Evolutionary conservation across 1,140 invertebrate species (phyloP), one percentile per base, ranked within the genome.

Genomic region (Cotesia typhae): DNA sequence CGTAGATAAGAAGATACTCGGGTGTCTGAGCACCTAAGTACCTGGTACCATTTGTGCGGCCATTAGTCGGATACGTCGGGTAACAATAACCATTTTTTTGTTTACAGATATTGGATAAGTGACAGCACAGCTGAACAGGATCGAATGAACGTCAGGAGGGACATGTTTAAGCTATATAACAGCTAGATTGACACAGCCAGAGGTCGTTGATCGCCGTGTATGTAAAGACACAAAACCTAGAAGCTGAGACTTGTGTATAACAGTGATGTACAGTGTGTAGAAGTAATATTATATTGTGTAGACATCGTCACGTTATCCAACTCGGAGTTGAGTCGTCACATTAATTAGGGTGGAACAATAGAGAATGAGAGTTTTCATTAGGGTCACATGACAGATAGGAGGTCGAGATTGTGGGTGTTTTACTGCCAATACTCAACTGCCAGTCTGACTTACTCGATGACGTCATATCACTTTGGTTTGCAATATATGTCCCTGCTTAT

Each of bases 321-420:
- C 63, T 51, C 47, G 9, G 37, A 41, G 41, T 63, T 69, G 28
- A 64, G 38, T 67, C 41, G 51, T 67, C 47, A 75, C 78, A 84
- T 84, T 84, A 85, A 85, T 85, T 84, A 83, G 82, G 84, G 81
- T 85, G 82, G 82, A 85, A 85, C 83, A 85, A 85, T 85, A 85
- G 84, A 84, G 81, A 85, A 84, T 80, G 82, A 85, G 84, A 83
- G 81, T 85, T 85, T 84, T 79, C 73, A 82, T 51, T 79, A 84
- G 83, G 84, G 74, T 77, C 78, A 75, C 77, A 85, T 85, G 77
- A 71, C 53, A 72, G 37, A 67, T 60, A 83, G 76, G 81, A 85
- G 82, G 80, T 85, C 76, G 80, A 80, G 74, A 81, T 57, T 81
- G 84, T 85, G 83, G 84, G 84, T 83, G 84, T 81, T 73, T 74